A percentile compares a stretch with the other conserved stretches of the same genome.
phyloP scores from a whole-genome alignment of 2,888 invertebrate species.

The Phyllotreta cruciferae region DNA sequence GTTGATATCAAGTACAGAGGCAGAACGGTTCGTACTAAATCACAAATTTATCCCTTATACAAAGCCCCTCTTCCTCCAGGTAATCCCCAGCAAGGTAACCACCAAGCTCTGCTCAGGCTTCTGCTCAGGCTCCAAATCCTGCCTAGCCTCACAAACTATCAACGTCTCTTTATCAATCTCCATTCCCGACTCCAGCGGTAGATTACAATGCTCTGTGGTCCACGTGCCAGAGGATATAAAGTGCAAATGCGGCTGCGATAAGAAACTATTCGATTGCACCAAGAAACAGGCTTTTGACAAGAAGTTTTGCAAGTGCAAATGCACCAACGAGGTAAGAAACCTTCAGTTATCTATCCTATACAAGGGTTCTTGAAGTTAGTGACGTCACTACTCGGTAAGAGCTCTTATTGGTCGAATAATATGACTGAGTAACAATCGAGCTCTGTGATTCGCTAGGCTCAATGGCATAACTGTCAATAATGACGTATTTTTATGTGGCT shows the following conservation, averaged over 20 bases:
- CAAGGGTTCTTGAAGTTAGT: no score
- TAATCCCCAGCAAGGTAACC: constrained; percentile 31
- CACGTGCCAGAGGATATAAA: constrained; percentile 31
- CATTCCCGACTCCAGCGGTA: constrained; percentile 17
- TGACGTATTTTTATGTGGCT: not conserved
- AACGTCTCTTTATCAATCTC: constrained; percentile 31
- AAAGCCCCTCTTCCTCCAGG: constrained; percentile 7
- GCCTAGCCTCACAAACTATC: constrained; percentile 23
- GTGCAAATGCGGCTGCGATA: constrained; percentile 36
- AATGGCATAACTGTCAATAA: no score
- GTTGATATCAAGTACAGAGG: constrained; percentile 31
- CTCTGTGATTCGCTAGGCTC: no score
- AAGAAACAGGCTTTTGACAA: constrained; percentile 32
- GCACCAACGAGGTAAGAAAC: constrained; percentile 31
- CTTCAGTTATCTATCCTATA: no score
- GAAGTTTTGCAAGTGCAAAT: constrained; percentile 37
- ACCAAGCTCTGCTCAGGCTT: constrained; percentile 34
- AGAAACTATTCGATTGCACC: constrained; percentile 18
- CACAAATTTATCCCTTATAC: no score
- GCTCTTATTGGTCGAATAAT: no score
- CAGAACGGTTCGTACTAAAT: constrained; percentile 22
- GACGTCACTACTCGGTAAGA: no score
- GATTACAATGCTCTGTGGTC: constrained; percentile 32
- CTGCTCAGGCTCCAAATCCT: constrained; percentile 32
- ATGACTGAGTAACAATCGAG: no score